Conservation (phyloP, 2,888 invertebrate species). For the Stenurella melanura region DNA sequence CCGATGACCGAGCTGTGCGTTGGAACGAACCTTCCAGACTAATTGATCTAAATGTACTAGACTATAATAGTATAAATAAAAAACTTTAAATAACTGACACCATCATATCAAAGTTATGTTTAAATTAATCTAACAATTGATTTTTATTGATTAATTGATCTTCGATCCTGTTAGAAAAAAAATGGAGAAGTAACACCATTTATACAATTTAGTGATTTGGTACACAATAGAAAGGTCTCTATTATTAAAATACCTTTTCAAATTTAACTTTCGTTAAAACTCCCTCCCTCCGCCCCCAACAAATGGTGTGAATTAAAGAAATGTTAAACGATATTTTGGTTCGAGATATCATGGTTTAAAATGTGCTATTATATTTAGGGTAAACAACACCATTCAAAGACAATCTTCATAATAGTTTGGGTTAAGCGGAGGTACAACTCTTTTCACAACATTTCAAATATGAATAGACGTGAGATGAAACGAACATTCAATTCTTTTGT, state of each 20-base stretch:
- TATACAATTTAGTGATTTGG: neutral
- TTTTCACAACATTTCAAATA: conserved; percentile 32
- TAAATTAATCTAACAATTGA: no score
- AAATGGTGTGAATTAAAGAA: neutral
- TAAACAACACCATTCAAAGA: conserved; percentile 36
- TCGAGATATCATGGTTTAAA: conserved; percentile 24
- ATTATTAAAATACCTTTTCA: neutral
- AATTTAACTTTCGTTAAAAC: neutral
- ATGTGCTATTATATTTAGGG: conserved; percentile 22
- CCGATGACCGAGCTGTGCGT: no score
- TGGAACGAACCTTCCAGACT: no score
- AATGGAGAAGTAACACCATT: neutral
- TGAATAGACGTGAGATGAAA: conserved; percentile 30
- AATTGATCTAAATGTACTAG: no score
- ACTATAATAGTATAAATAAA: no score
- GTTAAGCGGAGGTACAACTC: conserved; percentile 29
- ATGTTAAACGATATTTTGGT: conserved; percentile 21
- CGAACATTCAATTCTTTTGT: conserved; percentile 30
- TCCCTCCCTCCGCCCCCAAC: neutral
- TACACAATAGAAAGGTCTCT: neutral
- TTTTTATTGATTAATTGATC: neutral
- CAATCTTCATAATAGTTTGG: conserved; percentile 27
- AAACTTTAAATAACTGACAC: no score
- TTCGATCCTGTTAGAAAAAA: neutral
- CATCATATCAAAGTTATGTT: no score